Evolutionary conservation across 2,888 invertebrate genomes (phyloP), one percentile per base, ranked within the genome.

Genomic region (Lepidochitona cinerea): DNA sequence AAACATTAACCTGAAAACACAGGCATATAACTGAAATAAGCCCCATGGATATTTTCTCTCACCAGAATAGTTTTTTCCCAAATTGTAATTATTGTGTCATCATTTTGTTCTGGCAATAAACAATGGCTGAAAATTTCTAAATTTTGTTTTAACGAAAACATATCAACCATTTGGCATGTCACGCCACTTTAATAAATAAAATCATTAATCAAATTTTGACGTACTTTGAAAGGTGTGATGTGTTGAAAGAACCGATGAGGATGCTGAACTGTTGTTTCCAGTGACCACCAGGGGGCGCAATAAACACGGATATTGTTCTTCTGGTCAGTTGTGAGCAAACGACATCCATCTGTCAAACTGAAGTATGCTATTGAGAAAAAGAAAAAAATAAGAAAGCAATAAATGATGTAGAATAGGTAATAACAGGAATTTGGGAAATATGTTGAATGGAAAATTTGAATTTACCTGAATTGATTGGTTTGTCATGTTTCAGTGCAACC

Each of bases 191-290:
- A n/a, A n/a, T n/a, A n/a, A n/a, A n/a, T n/a, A n/a, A n/a, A n/a
- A n/a, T n/a, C n/a, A n/a, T n/a, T n/a, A n/a, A n/a, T n/a, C n/a
- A n/a, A n/a, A n/a, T n/a, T n/a, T 49, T 49, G 23, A 18, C 64
- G 6, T 74, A 90, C 90, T 84, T 90, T 90, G 32, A 91, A 90
- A 2, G 90, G 90, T 4, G 91, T 91, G 12, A 91, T 79, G 79
- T 92, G 91, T 72, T 90, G 91, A 76, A 91, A 91, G 76, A 89
- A 89, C 29, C 91, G 84, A 78, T 91, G 91, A 23, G 91, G 91
- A 80, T 91, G 91, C 35, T 73, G 73, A 35, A 91, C 89, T 0
- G 80, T 83, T 32, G 79, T 85, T 74, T 89, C 89, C 37, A 89
- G 80, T n/a, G 80, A 78, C 88, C 90, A 91, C 33, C 82, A 75